A percentile compares a stretch with the other conserved stretches of the same genome.
Evolutionary conservation across 2,888 invertebrate genomes (phyloP).

Genomic region (Athalia circularis): DNA sequence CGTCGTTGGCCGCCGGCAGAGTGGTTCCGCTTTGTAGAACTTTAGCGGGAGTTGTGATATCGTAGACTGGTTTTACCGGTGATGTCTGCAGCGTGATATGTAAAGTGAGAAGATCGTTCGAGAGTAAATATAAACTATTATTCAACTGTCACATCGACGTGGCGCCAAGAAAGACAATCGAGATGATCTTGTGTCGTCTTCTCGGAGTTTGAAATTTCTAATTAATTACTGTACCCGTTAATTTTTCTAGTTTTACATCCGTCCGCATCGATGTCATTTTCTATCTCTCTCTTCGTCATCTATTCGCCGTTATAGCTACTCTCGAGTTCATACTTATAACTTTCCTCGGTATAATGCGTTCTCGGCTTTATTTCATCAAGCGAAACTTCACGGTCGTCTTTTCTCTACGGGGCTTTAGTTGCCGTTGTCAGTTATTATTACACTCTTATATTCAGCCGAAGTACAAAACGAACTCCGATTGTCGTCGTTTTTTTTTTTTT

Average conservation of each 20-base stretch:
- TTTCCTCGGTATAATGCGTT: background rate
- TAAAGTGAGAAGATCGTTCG: no score
- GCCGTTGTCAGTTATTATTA: no score
- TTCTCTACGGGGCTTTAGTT: background rate
- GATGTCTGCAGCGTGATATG: background rate
- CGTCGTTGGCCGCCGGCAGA: background rate
- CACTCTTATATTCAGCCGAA: no score
- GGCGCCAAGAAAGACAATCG: no score
- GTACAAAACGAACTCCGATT: no score
- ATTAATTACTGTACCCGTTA: background rate
- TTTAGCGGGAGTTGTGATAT: background rate
- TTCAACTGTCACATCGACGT: no score
- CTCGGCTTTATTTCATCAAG: slow-evolving; percentile 34
- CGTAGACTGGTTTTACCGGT: slow-evolving; percentile 23
- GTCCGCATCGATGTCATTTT: background rate
- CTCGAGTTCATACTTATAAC: background rate
- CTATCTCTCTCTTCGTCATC: background rate
- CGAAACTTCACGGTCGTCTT: slow-evolving; percentile 21
- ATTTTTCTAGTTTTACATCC: no score
- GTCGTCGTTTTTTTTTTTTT: no score
- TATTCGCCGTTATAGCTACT: no score
- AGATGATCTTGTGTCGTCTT: background rate
- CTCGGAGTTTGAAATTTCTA: background rate
- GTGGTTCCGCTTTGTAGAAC: slow-evolving; percentile 27
- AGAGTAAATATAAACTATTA: no score